Percentiles rank a stretch among this genome's conserved stretches.
Conservation (phyloP, 2,113 vertebrate species). For the Centropus unirufus region DNA sequence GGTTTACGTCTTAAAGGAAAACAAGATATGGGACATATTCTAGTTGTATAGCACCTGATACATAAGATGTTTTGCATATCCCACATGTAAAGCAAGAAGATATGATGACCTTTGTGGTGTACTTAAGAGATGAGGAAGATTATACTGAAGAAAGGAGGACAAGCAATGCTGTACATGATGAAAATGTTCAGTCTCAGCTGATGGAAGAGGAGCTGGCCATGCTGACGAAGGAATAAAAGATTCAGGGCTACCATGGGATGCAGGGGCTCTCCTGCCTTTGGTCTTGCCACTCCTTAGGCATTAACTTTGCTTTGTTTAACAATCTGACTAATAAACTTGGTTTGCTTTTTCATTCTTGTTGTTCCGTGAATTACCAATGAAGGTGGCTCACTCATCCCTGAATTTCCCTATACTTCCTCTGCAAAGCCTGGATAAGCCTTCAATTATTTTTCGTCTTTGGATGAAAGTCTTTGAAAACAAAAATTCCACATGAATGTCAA, state of each 20-base stretch:
- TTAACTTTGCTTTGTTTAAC: not conserved
- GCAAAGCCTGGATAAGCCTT: not conserved
- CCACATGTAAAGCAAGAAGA: not conserved
- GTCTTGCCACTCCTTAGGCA: not conserved
- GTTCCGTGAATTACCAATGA: not conserved
- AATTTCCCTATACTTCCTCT: not conserved
- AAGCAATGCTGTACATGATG: rapidly evolving
- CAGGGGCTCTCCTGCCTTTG: not conserved
- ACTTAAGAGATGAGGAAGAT: not conserved
- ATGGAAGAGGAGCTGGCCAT: not conserved
- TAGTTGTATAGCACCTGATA: not conserved
- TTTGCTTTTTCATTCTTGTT: not conserved
- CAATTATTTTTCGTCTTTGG: not conserved
- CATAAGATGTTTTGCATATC: not conserved
- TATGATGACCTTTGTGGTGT: not conserved
- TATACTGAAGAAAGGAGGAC: not conserved
- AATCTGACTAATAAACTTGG: not conserved
- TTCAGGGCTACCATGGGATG: not conserved
- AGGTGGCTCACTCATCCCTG: not conserved
- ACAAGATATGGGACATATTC: not conserved
- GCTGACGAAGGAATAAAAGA: not conserved
- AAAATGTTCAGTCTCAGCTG: not conserved
- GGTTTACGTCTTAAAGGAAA: not conserved
- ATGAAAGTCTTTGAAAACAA: not conserved
- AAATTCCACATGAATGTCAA: not conserved